phyloP scores from a whole-genome alignment of 2,888 invertebrate genomes.

The Pterostichus niger region DNA sequence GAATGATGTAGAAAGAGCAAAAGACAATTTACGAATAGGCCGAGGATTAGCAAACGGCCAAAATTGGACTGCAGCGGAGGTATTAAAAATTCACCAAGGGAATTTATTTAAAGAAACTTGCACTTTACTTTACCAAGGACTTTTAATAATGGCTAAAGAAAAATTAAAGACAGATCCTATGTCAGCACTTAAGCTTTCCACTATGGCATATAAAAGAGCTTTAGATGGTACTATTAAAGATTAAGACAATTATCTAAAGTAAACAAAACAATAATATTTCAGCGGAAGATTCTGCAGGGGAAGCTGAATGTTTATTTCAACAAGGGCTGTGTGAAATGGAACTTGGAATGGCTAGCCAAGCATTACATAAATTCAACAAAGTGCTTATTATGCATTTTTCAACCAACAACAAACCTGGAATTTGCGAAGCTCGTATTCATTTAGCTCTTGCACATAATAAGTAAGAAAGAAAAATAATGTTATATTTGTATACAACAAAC shows the following conservation, averaged over 20 bases:
- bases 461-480: conserved; percentile 71
- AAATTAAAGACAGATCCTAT: conserved; percentile 75
- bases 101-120: conserved; percentile 78
- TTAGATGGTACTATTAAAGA: conserved; percentile 76
- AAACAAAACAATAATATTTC: conserved; percentile 62
- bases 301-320: conserved; percentile 79
- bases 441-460: conserved; percentile 79
- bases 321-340: conserved; percentile 79
- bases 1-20: conserved; percentile 71
- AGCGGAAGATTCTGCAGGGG: conserved; percentile 78
- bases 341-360: conserved; percentile 78
- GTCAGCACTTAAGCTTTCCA: conserved; percentile 77
- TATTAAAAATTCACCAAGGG: conserved; percentile 71
- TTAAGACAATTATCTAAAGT: background rate
- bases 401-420: conserved; percentile 76
- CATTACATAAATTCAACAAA: conserved; percentile 78
- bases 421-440: conserved; percentile 80
- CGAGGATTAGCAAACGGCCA: conserved; percentile 72
- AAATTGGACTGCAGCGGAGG: conserved; percentile 76
- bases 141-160: conserved; percentile 76
- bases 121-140: conserved; percentile 76
- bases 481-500: too few species aligned
- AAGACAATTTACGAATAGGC: conserved; percentile 69
- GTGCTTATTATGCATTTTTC: conserved; percentile 77
- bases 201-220: conserved; percentile 79